Percentiles rank a stretch among this genome's conserved stretches.
These are phyloP conservation scores for Lacanobia wlatinum DNA, from an alignment of 2,888 invertebrate genomes.

Conservation along the genomic window DNA sequence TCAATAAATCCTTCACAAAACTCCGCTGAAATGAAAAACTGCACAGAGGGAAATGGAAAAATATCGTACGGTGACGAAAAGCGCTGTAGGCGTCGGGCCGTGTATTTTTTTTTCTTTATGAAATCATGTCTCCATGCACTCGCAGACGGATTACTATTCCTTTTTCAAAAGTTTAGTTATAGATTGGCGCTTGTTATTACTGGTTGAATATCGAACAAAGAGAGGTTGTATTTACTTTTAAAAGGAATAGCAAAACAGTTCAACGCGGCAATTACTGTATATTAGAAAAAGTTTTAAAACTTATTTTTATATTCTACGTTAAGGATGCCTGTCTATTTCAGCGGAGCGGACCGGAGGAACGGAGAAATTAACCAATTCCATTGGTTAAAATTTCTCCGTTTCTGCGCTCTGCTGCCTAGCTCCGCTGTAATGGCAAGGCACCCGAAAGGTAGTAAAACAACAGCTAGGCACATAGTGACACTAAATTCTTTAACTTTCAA, in stretches of 20 bases:
- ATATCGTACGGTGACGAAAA: slow-evolving; percentile 69
- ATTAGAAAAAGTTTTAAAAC: too few species aligned
- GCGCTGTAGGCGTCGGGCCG: slow-evolving; percentile 60
- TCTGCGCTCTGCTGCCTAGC: too few species aligned
- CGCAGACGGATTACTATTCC: slow-evolving; percentile 44
- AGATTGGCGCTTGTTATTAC: slow-evolving; percentile 44
- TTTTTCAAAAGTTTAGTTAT: slow-evolving; percentile 50
- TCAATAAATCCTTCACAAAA: slow-evolving; percentile 62
- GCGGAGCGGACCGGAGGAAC: too few species aligned
- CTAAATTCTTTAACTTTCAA: too few species aligned
- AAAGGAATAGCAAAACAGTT: neutral
- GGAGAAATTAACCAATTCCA: too few species aligned
- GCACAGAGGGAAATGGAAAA: slow-evolving; percentile 66
- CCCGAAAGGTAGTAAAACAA: too few species aligned
- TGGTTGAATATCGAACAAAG: slow-evolving; percentile 18
- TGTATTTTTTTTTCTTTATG: slow-evolving; percentile 48
- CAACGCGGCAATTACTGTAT: neutral
- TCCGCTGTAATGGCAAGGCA: too few species aligned
- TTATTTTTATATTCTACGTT: too few species aligned
- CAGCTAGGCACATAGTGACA: too few species aligned
- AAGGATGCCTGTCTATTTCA: too few species aligned
- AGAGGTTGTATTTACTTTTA: too few species aligned
- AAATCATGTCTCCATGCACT: slow-evolving; percentile 64
- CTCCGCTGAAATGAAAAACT: slow-evolving; percentile 76
- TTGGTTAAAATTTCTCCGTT: too few species aligned